phyloP scores from a whole-genome alignment of 2,113 vertebrate genomes.

The Crocuta crocuta region DNA sequence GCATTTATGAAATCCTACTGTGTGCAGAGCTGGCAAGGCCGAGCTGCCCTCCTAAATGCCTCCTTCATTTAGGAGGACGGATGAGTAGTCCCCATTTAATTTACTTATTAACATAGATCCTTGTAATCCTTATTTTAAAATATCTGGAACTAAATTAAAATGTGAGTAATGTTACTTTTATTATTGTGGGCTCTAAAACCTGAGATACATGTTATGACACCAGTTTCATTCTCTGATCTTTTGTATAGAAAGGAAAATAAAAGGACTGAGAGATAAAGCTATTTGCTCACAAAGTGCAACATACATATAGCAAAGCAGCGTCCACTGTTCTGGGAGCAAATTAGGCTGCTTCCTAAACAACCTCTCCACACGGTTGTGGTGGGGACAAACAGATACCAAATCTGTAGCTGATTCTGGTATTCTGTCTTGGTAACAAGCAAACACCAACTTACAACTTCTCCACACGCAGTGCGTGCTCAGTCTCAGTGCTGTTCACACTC shows the following conservation, averaged over 20 bases:
- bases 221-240: background rate
- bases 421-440: background rate
- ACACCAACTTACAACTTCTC: background rate
- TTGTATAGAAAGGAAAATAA: conserved; percentile 8
- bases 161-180: background rate
- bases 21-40: background rate
- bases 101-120: background rate
- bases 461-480: background rate
- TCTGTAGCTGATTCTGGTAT: background rate
- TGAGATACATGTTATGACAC: background rate
- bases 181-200: background rate
- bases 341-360: conserved; percentile 1
- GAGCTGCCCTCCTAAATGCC: background rate
- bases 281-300: background rate
- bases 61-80: background rate
- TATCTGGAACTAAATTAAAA: conserved; percentile 28
- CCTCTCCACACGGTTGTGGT: background rate
- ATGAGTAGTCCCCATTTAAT: background rate
- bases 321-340: background rate
- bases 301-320: background rate
- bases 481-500: background rate
- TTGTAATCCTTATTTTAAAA: conserved; percentile 1
- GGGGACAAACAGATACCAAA: background rate
- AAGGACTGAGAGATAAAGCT: background rate
- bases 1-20: background rate